These are phyloP conservation scores for Ascaphus truei DNA, from an alignment of 2,113 vertebrate species.

Conservation along the genomic window DNA sequence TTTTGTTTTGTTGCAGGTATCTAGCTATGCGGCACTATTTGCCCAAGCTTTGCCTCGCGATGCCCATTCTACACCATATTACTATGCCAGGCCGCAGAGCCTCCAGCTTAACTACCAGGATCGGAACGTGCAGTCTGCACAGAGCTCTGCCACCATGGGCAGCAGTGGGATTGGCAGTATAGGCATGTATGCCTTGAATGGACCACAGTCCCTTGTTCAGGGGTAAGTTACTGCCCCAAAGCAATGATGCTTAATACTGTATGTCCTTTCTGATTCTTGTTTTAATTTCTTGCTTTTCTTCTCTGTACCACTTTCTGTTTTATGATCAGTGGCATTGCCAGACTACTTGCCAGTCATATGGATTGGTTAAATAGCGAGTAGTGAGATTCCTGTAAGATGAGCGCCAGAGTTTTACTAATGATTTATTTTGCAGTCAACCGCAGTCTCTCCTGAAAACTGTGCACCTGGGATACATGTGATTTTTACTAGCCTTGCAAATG, in stretches of 20 bases:
- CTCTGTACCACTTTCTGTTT: too few relatives aligned
- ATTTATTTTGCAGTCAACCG: too few relatives aligned
- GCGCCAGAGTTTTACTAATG: too few relatives aligned
- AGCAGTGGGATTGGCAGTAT: constrained; percentile 92
- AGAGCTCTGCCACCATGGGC: constrained; percentile 74
- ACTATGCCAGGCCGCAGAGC: constrained; percentile 87
- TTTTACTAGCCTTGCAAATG: too few relatives aligned
- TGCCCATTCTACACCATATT: constrained; percentile 93
- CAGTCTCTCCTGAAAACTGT: too few relatives aligned
- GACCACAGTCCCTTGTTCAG: constrained; percentile 78
- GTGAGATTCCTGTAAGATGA: too few relatives aligned
- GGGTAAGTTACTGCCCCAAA: constrained; percentile 71
- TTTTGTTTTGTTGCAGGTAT: constrained; percentile 64
- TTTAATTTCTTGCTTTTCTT: too few relatives aligned
- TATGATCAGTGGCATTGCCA: too few relatives aligned
- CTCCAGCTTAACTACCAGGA: constrained; percentile 86
- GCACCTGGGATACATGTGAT: too few relatives aligned
- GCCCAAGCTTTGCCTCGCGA: constrained; percentile 90
- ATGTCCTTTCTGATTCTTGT: too few relatives aligned
- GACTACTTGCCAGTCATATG: too few relatives aligned
- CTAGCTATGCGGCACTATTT: constrained; percentile 79
- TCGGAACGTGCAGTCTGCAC: constrained; percentile 62
- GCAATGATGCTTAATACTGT: not conserved
- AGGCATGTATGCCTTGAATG: constrained; percentile 76
- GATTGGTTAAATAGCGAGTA: too few relatives aligned